Conservation (phyloP, 2,888 invertebrate species). For the Tortrix viridana region DNA sequence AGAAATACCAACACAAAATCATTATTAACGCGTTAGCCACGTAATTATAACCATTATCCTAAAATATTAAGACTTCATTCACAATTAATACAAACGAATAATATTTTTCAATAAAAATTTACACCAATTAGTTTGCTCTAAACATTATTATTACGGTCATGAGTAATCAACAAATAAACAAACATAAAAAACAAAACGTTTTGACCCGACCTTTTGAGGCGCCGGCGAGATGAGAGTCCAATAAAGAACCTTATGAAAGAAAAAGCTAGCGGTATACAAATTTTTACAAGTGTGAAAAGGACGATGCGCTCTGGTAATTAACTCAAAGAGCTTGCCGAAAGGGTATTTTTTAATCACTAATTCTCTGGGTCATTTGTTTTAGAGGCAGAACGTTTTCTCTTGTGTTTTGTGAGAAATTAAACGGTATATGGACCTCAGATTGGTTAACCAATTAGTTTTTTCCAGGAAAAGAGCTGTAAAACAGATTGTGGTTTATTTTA, state of each 20-base stretch:
- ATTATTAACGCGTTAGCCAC: slow-evolving; percentile 19
- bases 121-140: slow-evolving; percentile 78
- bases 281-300: slow-evolving; percentile 47
- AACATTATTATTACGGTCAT: slow-evolving; percentile 78
- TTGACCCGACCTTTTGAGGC: slow-evolving; percentile 79
- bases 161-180: slow-evolving; percentile 75
- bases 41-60: slow-evolving; percentile 36
- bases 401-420: slow-evolving; percentile 60
- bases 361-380: slow-evolving; percentile 70
- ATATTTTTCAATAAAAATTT: slow-evolving; percentile 79
- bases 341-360: slow-evolving; percentile 63
- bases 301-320: slow-evolving; percentile 62
- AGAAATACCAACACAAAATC: slow-evolving; percentile 7
- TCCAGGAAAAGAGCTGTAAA: slow-evolving; percentile 49
- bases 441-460: slow-evolving; percentile 54
- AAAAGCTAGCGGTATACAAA: slow-evolving; percentile 44
- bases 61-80: slow-evolving; percentile 36
- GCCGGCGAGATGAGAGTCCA: slow-evolving; percentile 57
- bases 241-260: slow-evolving; percentile 40
- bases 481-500: slow-evolving; percentile 42
- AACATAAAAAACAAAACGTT: slow-evolving; percentile 70
- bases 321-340: slow-evolving; percentile 80
- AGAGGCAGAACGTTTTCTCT: slow-evolving; percentile 57
- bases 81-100: slow-evolving; percentile 41
- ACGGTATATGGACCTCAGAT: slow-evolving; percentile 46